Percentiles rank a stretch among this genome's conserved stretches.
Evolutionary conservation across 2,888 invertebrate genomes (phyloP).

Genomic region (Epistrophe grossulariae): DNA sequence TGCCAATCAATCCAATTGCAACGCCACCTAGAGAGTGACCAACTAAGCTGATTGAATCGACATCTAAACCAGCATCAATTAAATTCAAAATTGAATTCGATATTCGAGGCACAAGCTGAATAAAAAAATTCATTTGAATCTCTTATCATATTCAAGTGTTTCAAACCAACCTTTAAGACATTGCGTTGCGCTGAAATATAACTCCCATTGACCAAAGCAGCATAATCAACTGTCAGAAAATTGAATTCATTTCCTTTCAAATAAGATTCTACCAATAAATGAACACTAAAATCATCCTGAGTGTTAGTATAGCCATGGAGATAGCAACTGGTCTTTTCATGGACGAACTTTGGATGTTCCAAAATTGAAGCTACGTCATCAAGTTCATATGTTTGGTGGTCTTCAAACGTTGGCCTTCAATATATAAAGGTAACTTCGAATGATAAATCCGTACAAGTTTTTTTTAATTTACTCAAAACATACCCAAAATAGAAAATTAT

Average conservation of each 20-base stretch:
- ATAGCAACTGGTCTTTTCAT: constrained; percentile 43
- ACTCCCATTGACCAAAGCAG: constrained; percentile 26
- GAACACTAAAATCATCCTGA: constrained; percentile 31
- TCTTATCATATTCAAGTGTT: too few species aligned
- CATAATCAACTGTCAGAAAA: constrained; percentile 58
- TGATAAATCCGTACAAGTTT: too few species aligned
- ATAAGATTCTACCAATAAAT: constrained; percentile 47
- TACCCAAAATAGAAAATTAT: constrained; percentile 54
- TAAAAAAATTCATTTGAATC: background rate
- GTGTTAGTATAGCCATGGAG: constrained; percentile 40
- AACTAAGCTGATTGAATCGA: constrained; percentile 81
- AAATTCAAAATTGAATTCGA: constrained; percentile 78
- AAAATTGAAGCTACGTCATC: constrained; percentile 20
- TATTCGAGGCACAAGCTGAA: constrained; percentile 29
- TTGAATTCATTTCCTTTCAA: constrained; percentile 43
- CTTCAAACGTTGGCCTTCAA: constrained; percentile 36
- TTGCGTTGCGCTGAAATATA: constrained; percentile 48
- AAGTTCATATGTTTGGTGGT: constrained; percentile 18
- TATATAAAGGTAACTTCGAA: background rate
- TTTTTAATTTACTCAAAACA: background rate
- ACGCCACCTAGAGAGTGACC: constrained; percentile 83
- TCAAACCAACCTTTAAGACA: constrained; percentile 6
- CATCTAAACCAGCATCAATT: constrained; percentile 80
- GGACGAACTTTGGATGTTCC: constrained; percentile 39
- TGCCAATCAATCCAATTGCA: constrained; percentile 81